A percentile compares a stretch with the other conserved stretches of the same genome.
Conservation (phyloP, 2,888 invertebrate species). For the Lymantria dispar region DNA sequence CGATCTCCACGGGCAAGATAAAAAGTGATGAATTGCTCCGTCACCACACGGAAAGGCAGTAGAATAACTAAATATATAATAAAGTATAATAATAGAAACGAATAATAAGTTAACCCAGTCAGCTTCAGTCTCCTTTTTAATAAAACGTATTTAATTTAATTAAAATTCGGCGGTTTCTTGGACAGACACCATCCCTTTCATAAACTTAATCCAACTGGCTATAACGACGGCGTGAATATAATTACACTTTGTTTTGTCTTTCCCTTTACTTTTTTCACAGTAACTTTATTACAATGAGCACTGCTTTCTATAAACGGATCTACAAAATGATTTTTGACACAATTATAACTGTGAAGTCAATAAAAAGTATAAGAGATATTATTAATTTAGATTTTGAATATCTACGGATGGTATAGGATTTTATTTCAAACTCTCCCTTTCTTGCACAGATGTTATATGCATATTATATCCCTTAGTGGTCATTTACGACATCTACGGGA, state of each 20-base stretch:
- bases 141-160: not conserved
- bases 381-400: no score
- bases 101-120: not conserved
- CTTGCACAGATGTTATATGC: no score
- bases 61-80: no score
- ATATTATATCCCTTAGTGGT: no score
- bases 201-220: not conserved
- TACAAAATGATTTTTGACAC: not conserved
- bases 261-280: not conserved
- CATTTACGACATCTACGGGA: no score
- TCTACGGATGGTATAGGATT: no score
- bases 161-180: not conserved
- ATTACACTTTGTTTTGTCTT: not conserved
- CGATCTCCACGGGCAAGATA: no score
- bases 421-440: no score
- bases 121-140: not conserved
- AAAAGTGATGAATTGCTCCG: no score
- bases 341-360: not conserved
- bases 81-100: no score
- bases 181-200: not conserved
- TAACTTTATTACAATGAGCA: not conserved
- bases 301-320: not conserved
- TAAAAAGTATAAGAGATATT: no score
- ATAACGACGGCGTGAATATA: not conserved
- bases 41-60: no score